A percentile compares a stretch with the other conserved stretches of the same genome.
These are phyloP conservation scores for Popillia japonica DNA, from an alignment of 1,140 invertebrate genomes.

Conservation along the genomic window DNA sequence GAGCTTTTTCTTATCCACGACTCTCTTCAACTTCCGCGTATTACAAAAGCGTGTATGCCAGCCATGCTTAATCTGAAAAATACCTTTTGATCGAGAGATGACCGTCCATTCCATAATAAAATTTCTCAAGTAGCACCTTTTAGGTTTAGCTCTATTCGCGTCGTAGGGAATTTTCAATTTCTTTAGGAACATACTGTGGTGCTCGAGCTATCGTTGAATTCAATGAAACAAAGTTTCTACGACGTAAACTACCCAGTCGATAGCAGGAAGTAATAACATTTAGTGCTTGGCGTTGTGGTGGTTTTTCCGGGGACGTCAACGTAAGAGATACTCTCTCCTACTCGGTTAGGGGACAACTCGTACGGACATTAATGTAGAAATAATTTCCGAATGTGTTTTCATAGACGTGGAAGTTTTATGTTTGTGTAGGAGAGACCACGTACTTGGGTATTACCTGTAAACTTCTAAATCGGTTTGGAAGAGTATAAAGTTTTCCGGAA, in stretches of 20 bases:
- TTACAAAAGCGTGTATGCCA: too few relatives aligned
- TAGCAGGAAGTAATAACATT: not conserved
- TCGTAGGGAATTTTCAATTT: not conserved
- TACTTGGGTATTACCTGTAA: not conserved
- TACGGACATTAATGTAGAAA: not conserved
- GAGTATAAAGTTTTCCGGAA: too few relatives aligned
- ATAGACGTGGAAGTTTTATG: not conserved
- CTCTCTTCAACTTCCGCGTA: too few relatives aligned
- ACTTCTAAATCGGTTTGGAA: not conserved
- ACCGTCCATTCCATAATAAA: not conserved
- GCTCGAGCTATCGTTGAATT: not conserved
- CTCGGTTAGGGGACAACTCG: not conserved
- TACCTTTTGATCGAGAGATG: not conserved
- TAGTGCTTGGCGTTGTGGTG: not conserved
- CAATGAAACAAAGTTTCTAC: constrained; percentile 10
- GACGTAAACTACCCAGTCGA: not conserved
- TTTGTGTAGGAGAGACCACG: not conserved
- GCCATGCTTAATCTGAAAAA: too few relatives aligned
- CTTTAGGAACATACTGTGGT: not conserved
- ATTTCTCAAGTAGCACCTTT: not conserved
- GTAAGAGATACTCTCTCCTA: not conserved
- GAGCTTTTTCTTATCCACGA: too few relatives aligned
- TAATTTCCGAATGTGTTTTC: not conserved
- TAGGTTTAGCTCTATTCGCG: not conserved
- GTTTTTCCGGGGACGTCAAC: not conserved